phyloP scores from a whole-genome alignment of 2,113 vertebrate species.

The Gila orcuttii region DNA sequence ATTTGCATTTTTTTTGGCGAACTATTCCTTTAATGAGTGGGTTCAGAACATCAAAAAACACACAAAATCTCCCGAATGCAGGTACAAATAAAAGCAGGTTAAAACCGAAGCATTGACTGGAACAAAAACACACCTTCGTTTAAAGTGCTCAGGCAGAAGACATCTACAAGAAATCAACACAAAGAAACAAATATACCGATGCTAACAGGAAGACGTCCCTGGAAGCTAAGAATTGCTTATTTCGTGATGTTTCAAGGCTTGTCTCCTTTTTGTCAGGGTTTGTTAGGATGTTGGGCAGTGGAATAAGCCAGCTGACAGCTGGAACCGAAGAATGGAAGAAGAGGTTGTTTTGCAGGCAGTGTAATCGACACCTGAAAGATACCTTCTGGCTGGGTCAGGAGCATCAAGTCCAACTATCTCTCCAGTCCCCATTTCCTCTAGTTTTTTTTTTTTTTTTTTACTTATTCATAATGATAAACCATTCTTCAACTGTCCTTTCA shows the following conservation, averaged over 20 bases:
- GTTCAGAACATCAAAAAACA: slow-evolving; percentile 17
- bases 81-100: slow-evolving; percentile 3
- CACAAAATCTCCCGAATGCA: neutral
- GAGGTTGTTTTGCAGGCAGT: slow-evolving; percentile 70
- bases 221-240: slow-evolving; percentile 81
- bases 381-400: slow-evolving; percentile 65
- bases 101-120: neutral
- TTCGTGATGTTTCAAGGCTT: slow-evolving; percentile 79
- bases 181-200: slow-evolving; percentile 31
- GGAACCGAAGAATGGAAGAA: slow-evolving; percentile 66
- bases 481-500: slow-evolving; percentile 22
- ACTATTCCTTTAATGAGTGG: slow-evolving; percentile 13
- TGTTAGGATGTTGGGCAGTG: slow-evolving; percentile 73
- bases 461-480: slow-evolving; percentile 12
- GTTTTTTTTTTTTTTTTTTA: neutral
- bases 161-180: slow-evolving; percentile 57
- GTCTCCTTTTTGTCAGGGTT: slow-evolving; percentile 80
- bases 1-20: neutral
- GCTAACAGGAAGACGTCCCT: slow-evolving; percentile 77
- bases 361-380: slow-evolving; percentile 65
- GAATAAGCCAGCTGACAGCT: slow-evolving; percentile 71
- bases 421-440: neutral
- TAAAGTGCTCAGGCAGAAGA: slow-evolving; percentile 76
- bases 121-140: slow-evolving; percentile 56
- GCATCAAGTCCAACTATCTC: slow-evolving; percentile 63